Evolutionary conservation across 2,797 vertebrate genomes (phyloP).

Genomic region (Sebastolobus alascanus): DNA sequence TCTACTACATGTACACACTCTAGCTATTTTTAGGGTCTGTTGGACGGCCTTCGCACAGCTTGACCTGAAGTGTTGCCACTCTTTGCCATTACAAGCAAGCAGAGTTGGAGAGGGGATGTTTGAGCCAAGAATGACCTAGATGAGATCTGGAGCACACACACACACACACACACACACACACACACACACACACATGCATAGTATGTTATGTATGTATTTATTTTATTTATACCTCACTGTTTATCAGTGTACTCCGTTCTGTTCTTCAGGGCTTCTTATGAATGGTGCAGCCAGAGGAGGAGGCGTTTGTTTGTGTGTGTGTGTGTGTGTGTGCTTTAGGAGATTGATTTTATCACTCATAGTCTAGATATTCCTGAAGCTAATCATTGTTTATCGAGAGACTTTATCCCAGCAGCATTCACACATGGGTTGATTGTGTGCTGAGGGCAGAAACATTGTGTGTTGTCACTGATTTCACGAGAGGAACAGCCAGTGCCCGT

Average conservation of each 20-base stretch:
- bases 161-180: background rate
- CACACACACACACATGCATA: background rate
- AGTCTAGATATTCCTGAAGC: slow-evolving; percentile 38
- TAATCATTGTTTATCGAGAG: slow-evolving; percentile 48
- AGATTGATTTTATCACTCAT: slow-evolving; percentile 12
- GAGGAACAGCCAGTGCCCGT: slow-evolving; percentile 40
- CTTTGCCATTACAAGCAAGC: slow-evolving; percentile 40
- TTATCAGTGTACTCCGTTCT: slow-evolving; percentile 47
- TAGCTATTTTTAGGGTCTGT: slow-evolving; percentile 63
- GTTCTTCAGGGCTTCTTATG: slow-evolving; percentile 37
- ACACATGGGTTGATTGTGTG: slow-evolving; percentile 33
- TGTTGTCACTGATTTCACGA: slow-evolving; percentile 51
- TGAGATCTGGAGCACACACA: slow-evolving; percentile 22
- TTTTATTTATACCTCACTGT: slow-evolving; percentile 34
- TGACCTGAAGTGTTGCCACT: slow-evolving; percentile 57
- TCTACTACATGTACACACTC: slow-evolving; percentile 49
- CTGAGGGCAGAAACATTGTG: slow-evolving; percentile 17
- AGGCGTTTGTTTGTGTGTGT: slow-evolving; percentile 15
- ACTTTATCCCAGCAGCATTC: slow-evolving; percentile 31
- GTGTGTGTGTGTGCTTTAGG: slow-evolving; percentile 24
- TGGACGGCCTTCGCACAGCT: slow-evolving; percentile 41
- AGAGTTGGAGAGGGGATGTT: slow-evolving; percentile 45
- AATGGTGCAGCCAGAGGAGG: slow-evolving; percentile 32
- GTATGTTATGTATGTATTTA: slow-evolving; percentile 60
- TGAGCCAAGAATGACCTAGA: slow-evolving; percentile 58